Base-by-base conservation (phyloP, 2,888 invertebrate genomes). In the Choreutis nemorana region DNA sequence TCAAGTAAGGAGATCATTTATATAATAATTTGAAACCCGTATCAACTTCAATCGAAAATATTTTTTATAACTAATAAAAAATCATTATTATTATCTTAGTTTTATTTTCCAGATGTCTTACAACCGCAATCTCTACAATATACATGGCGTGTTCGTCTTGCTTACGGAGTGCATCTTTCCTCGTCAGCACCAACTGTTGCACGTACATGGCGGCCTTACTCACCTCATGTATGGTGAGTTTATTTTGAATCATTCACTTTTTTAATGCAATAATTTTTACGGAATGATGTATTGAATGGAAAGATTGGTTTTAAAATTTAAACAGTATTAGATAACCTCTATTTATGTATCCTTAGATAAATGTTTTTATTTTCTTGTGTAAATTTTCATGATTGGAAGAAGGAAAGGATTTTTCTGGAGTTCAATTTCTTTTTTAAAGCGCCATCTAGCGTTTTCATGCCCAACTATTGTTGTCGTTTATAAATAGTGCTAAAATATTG, bases 1-100 rank as follows among this genome's bases (percentile, higher is more conserved):
- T 80, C 47, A 85, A 87, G 90, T 87, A 71, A 82, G 87, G 79
- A 23, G 8, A 2, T 23, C 8, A 8, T 18, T 5, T 18, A 18
- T 18, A 8, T 18, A 8, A 8, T 18, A 18, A 18, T 6, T 6
- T 6, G 8, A 18, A 18, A 18, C 5, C 18, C 18, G 18, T 18
- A 18, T 18, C 8, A 6, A 18, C 8, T 6, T 18, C 5, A 18
- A 18, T n/a, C n/a, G 8, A 18, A 18, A 18, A 18, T 8, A 18
- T 18, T 18, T 18, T 18, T 8, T 6, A 18, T 18, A 18, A 6
- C 18, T 5, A 6, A 18, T 18, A 2, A 18, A 21, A 10, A 21
- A 20, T 12, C n/a, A n/a, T 14, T 26, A 1, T 8, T 14, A 24
- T 18, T 8, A 5, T 20, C 4, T 28, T 20, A 11, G 18, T 9